These are phyloP conservation scores for Blastomussa wellsi DNA, from an alignment of 92 coral and sea anemone genomes.

Conservation along the genomic window DNA sequence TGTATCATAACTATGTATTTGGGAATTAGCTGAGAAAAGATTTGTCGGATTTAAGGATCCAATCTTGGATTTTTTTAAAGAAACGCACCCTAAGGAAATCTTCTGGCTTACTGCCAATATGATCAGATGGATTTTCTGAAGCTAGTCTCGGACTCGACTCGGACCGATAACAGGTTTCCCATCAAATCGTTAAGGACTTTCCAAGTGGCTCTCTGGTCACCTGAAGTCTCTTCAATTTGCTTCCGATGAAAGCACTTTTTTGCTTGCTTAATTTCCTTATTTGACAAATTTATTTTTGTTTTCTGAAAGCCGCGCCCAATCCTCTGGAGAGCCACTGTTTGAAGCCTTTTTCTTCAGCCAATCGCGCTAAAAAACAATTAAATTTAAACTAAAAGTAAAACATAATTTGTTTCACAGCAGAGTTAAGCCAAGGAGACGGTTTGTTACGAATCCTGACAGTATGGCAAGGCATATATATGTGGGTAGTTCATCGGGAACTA, in stretches of 20 bases:
- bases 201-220: conserved; percentile 13
- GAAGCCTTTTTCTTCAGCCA: conserved; percentile 43
- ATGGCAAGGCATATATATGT: conserved; percentile 41
- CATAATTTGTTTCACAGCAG: conserved; percentile 39
- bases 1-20: no score
- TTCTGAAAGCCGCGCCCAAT: conserved; percentile 17
- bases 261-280: conserved; percentile 17
- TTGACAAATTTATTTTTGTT: conserved; percentile 23
- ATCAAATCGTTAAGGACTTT: no score
- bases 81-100: no score
- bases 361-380: no score
- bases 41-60: no score
- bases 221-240: conserved; percentile 21
- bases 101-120: not conserved
- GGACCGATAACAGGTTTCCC: no score
- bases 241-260: conserved; percentile 28
- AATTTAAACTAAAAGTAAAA: no score
- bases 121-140: conserved; percentile 33
- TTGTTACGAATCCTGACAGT: conserved; percentile 38
- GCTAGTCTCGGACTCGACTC: conserved; percentile 29
- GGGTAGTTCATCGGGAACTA: no score
- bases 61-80: no score
- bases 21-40: no score
- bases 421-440: conserved; percentile 52
- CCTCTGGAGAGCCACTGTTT: conserved; percentile 32